These are phyloP conservation scores for Hypsopygia costalis DNA, from an alignment of 2,888 invertebrate species.

Conservation along the genomic window DNA sequence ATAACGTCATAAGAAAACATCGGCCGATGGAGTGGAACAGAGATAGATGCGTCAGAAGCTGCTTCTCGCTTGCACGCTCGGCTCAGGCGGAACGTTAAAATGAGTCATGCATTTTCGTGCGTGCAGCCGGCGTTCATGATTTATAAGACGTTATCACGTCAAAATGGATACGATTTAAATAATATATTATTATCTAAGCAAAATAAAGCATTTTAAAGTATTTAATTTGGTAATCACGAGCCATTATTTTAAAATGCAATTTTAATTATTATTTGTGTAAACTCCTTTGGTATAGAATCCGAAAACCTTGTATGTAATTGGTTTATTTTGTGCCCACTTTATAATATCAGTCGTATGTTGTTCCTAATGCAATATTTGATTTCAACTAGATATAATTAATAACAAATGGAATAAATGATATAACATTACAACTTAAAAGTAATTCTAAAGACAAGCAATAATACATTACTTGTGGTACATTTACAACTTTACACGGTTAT, in stretches of 20 bases:
- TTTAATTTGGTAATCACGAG: neutral
- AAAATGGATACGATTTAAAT: no score
- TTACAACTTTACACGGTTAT: slow-evolving; percentile 11
- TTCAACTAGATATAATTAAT: neutral
- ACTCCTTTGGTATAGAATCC: no score
- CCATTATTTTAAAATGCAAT: slow-evolving; percentile 8
- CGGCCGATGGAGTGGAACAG: no score
- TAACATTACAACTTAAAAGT: neutral
- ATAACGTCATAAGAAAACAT: no score
- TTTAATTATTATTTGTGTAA: slow-evolving; percentile 14
- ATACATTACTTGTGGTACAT: slow-evolving; percentile 12
- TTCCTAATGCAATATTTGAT: neutral
- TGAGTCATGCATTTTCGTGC: no score
- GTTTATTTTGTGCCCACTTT: no score
- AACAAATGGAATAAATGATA: neutral
- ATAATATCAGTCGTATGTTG: neutral
- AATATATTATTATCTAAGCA: neutral
- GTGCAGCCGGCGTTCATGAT: no score
- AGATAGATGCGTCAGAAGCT: no score
- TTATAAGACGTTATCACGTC: no score
- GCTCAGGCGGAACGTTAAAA: no score
- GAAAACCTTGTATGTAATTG: no score
- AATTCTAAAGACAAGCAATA: slow-evolving; percentile 11
- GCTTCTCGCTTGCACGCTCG: no score
- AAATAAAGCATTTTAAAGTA: neutral